phyloP scores from a whole-genome alignment of 2,113 vertebrate genomes.

The Procapra przewalskii region DNA sequence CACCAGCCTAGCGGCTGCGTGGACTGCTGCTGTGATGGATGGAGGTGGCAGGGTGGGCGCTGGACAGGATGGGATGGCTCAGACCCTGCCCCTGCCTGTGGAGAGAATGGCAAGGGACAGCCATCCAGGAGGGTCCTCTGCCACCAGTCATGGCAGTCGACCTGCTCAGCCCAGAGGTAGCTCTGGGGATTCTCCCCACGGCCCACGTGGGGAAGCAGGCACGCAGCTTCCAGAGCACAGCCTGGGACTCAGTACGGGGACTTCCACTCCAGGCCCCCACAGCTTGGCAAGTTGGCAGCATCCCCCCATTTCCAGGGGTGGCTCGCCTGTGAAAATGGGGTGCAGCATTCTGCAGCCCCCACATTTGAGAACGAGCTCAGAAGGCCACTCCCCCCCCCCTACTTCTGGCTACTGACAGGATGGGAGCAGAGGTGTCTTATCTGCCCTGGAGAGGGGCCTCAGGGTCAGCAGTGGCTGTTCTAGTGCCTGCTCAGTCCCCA shows the following conservation, averaged over 20 bases:
- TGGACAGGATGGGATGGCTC: not conserved
- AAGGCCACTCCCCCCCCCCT: too few relatives aligned
- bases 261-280: not conserved
- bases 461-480: not conserved
- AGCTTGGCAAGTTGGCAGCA: not conserved
- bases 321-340: accelerated
- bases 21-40: not conserved
- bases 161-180: slow-evolving; percentile 17
- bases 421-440: not conserved
- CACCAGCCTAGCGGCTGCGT: accelerated
- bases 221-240: accelerated
- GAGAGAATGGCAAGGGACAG: not conserved
- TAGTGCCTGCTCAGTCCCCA: not conserved
- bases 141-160: not conserved
- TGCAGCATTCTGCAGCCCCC: too few relatives aligned
- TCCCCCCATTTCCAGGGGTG: accelerated
- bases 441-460: not conserved
- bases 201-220: slow-evolving; percentile 36
- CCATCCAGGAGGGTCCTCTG: not conserved
- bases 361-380: not conserved
- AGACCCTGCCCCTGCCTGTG: not conserved
- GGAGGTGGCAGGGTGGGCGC: not conserved
- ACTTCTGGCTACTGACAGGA: not conserved
- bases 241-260: not conserved
- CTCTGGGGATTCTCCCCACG: not conserved